A percentile compares a stretch with the other conserved stretches of the same genome.
phyloP scores from a whole-genome alignment of 2,113 vertebrate species.

The Myotis brandtii region DNA sequence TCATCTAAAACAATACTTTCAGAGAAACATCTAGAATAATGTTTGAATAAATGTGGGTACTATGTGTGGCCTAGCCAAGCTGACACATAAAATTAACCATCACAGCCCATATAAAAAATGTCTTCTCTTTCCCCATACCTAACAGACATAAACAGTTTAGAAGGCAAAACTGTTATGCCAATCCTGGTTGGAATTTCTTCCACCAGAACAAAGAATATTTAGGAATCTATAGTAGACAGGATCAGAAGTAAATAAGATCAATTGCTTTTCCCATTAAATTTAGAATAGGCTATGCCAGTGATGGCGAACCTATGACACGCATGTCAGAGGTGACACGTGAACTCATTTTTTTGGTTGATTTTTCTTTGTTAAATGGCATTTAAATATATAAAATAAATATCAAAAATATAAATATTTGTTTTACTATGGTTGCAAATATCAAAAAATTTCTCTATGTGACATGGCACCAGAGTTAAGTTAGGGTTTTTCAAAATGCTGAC shows the following conservation, averaged over 20 bases:
- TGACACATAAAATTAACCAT: not conserved
- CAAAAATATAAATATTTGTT: too few species aligned
- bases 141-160: not conserved
- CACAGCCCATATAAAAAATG: not conserved
- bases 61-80: not conserved
- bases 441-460: too few species aligned
- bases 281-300: not conserved
- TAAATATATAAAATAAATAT: too few species aligned
- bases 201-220: not conserved
- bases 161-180: not conserved
- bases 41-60: not conserved
- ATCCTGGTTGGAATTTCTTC: not conserved
- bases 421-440: too few species aligned
- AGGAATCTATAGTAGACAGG: not conserved
- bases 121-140: not conserved
- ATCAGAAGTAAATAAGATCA: not conserved
- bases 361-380: too few species aligned
- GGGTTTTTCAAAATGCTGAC: too few species aligned
- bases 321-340: too few species aligned
- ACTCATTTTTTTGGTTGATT: too few species aligned
- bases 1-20: not conserved
- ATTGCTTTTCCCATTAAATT: not conserved
- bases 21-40: not conserved
- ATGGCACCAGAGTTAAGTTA: too few species aligned
- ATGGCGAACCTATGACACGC: too few species aligned